Evolutionary conservation across 2,888 invertebrate species (phyloP), one percentile per base, ranked within the genome.

Genomic region (Metalampra italica): DNA sequence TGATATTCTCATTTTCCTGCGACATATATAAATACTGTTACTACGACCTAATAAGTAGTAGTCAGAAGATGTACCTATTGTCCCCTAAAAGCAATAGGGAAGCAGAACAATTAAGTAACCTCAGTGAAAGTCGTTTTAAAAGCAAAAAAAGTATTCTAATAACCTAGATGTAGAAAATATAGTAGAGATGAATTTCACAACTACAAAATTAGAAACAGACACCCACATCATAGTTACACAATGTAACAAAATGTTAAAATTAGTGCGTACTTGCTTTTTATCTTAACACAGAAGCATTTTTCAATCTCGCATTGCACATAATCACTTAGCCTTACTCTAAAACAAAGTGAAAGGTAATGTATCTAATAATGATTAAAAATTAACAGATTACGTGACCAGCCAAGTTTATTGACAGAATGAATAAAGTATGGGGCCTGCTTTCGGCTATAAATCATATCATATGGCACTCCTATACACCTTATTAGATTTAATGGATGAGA

Each of bases 271-370:
- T 11, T 37, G 7, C 1, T 39, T 39, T 39, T 39, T 39, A 42
- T 30, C n/a, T 42, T n/a, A 29, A 42, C 11, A n/a, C 29, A 36
- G n/a, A 36, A 22, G 12, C 13, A 9, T 29, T 42, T 13, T 42
- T 30, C 13, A 42, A 42, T 42, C 29, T 39, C 1, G 7, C 14
- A 14, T 45, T 45, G 37, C 38, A 29, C 38, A 45, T 38, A 11
- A 12, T 45, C 11, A 32, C 32, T 32, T 11, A n/a, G 36, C n/a
- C n/a, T 36, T 7, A 58, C 44, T 49, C 34, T 38, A 45, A 30
- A 43, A 47, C 14, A 36, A 54, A 64, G 63, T 57, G 67, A 67
- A 68, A 68, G 63, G 62, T 59, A 54, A 51, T 51, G 55, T 54
- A 32, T 44, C 44, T 38, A 36, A 47, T 39, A 42, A 22, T 41